Conservation (phyloP, 2,797 vertebrate species). For the Semaprochilodus insignis region DNA sequence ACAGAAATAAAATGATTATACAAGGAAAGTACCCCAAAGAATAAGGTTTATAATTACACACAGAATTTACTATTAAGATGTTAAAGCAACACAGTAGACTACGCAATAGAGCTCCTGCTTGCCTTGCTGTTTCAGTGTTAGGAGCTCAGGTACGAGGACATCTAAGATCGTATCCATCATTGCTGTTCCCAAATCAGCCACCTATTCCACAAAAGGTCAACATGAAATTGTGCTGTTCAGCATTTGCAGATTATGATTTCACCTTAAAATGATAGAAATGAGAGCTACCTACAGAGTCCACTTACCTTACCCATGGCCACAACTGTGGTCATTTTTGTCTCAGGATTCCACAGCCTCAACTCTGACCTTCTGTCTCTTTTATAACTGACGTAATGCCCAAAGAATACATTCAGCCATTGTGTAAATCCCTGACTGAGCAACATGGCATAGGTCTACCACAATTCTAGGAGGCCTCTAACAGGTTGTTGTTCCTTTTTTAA, state of each 20-base stretch:
- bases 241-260: background rate
- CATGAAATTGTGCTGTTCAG: too few species aligned
- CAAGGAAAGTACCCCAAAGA: background rate
- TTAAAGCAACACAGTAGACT: background rate
- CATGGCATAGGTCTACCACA: conserved; percentile 63
- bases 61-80: background rate
- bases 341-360: conserved; percentile 24
- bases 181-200: background rate
- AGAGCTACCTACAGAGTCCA: background rate
- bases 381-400: conserved; percentile 70
- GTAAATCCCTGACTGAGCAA: conserved; percentile 79
- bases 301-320: conserved; percentile 15
- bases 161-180: background rate
- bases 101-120: background rate
- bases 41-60: background rate
- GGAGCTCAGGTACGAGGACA: background rate
- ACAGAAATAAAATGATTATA: too few species aligned
- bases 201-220: background rate
- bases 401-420: conserved; percentile 71
- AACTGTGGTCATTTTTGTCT: conserved; percentile 20
- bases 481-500: conserved; percentile 61
- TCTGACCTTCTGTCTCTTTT: conserved; percentile 66
- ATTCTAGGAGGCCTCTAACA: conserved; percentile 70
- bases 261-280: background rate
- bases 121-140: background rate